A percentile compares a stretch with the other conserved stretches of the same genome.
phyloP scores from a whole-genome alignment of 2,888 invertebrate species.

The Rhingia rostrata region DNA sequence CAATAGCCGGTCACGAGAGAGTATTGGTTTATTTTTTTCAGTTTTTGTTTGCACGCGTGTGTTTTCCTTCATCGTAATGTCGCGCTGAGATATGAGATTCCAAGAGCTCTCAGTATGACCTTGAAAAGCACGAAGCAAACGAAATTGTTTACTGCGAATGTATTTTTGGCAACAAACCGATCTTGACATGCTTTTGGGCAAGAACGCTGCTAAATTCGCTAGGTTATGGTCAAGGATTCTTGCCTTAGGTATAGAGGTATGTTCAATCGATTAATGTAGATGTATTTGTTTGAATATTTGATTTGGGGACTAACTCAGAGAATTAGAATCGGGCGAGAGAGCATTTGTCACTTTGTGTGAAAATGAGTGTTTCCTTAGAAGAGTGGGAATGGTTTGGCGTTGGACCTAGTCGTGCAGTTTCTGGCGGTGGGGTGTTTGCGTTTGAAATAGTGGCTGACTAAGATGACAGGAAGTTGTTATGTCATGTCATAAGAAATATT shows the following conservation, averaged over 20 bases:
- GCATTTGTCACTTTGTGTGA: conserved; percentile 9
- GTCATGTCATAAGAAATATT: neutral
- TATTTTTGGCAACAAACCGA: conserved; percentile 68
- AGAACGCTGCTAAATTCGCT: conserved; percentile 48
- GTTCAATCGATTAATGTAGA: neutral
- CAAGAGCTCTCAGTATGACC: conserved; percentile 59
- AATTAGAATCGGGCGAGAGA: neutral
- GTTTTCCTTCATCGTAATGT: conserved; percentile 33
- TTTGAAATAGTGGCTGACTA: conserved; percentile 19
- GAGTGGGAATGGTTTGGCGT: neutral
- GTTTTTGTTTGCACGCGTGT: neutral
- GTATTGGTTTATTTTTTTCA: conserved; percentile 28
- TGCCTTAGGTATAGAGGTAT: conserved; percentile 3
- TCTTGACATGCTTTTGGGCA: conserved; percentile 63
- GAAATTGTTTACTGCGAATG: conserved; percentile 28
- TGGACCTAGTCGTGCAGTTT: neutral
- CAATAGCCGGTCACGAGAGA: neutral
- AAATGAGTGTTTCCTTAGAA: conserved; percentile 7
- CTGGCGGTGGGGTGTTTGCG: neutral
- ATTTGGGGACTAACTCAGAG: neutral
- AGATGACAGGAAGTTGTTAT: conserved; percentile 2
- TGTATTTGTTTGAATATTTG: conserved; percentile 3
- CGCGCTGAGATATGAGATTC: conserved; percentile 35
- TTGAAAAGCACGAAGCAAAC: conserved; percentile 47
- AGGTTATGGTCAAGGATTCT: conserved; percentile 71